Base-by-base conservation (phyloP, 37 sponge, comb jelly and placozoan species). In the Haliclona indistincta region DNA sequence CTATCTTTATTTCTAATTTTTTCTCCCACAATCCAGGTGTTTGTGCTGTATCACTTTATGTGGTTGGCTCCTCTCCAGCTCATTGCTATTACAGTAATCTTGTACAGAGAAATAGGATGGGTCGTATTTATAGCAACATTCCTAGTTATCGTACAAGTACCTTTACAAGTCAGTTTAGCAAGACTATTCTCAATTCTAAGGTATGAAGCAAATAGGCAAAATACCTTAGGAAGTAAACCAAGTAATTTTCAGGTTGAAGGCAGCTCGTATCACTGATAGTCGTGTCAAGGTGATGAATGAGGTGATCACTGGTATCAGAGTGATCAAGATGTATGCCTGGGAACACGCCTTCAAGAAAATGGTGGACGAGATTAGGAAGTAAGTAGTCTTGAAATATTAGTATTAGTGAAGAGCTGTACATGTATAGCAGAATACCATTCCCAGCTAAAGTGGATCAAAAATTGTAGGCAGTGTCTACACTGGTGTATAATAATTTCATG, bases 271-370 rank as follows among this genome's bases (percentile, higher is more conserved):
- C 38, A 91, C 92, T 11, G 93, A 93, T 74, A 81, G 70, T 29
- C 64, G 93, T 25, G 70, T 93, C 0, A 60, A 62, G 39, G 54
- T 88, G 43, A 93, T 93, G 89, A 93, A 88, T 56, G 89, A 93
- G 63, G 63, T 93, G 52, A 93, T 93, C 70, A 45, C 86, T 47
- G 89, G 93, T 15, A 93, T 93, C 63, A 88, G 86, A 71, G 78
- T 88, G 42, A 93, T 93, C 67, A 93, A 93, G 80, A 93, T 93
- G 93, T 93, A 93, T 64, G 93, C 74, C 43, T 93, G 93, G 93
- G 93, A 93, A 82, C 44, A 88, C 64, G 78, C 93, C 63, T 93
- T 93, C 76, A 66, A 73, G 44, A 55, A 55, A 23, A 1, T 75
- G 0, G 68, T 88, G 0, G 60, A 15, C 11, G 36, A 58, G 7